Evolutionary conservation across 2,888 invertebrate species (phyloP).

Genomic region (Macroteleia sp.): DNA sequence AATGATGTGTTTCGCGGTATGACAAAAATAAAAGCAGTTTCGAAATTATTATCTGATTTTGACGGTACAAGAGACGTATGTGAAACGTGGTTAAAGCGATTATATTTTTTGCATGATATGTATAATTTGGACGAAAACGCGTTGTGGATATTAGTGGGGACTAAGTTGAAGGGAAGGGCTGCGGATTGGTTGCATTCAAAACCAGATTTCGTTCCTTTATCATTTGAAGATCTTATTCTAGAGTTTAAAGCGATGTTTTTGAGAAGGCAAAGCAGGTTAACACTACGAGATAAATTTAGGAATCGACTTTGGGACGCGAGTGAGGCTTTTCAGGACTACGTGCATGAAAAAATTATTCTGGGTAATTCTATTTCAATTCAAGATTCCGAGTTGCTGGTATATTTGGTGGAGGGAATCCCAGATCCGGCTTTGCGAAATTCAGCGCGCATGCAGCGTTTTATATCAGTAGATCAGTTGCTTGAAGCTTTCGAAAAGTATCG

Average conservation of each 20-base stretch:
- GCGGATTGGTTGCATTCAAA: slow-evolving; percentile 8
- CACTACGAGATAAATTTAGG: neutral
- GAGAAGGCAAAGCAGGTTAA: neutral
- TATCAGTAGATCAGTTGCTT: too few species aligned
- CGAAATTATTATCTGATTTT: neutral
- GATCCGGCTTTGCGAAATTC: neutral
- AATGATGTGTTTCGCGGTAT: neutral
- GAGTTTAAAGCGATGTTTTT: neutral
- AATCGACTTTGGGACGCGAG: neutral
- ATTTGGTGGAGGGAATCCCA: neutral
- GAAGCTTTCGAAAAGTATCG: too few species aligned
- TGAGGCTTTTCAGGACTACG: slow-evolving; percentile 3
- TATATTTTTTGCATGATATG: neutral
- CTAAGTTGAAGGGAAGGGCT: neutral
- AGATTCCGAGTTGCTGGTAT: neutral
- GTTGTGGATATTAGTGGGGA: neutral
- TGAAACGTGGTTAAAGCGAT: neutral
- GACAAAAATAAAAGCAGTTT: too few species aligned
- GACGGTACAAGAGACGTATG: neutral
- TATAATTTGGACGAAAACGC: neutral
- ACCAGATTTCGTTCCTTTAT: neutral
- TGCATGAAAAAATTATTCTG: slow-evolving; percentile 2
- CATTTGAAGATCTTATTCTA: neutral
- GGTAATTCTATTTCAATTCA: neutral
- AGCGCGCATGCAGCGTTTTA: neutral